Base-by-base conservation (phyloP, 2,888 invertebrate genomes). In the Drosophila quinaria region DNA sequence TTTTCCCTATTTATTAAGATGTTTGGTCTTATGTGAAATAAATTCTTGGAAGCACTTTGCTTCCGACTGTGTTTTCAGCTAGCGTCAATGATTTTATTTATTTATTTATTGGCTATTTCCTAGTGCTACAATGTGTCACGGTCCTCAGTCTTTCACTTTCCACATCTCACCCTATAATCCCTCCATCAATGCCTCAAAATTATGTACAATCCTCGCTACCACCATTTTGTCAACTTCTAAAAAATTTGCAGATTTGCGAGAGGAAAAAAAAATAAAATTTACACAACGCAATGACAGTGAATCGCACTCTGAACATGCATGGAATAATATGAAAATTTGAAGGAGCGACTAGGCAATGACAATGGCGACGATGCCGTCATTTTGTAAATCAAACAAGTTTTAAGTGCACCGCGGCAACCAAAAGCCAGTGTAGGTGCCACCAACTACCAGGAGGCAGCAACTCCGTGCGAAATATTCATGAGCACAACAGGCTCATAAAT, bases 381-480 rank as follows among this genome's bases (percentile, higher is more conserved):
- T 81, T 82, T 76, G 80, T 76, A 82, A 80, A 80, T 80, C 80
- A 80, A 78, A 78, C 74, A 81, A 80, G 81, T 74, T 80, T 80
- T 78, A 80, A 80, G 79, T 80, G 81, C 70, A 71, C 61, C 66
- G 69, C 65, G 70, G 70, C 77, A 63, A 60, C 59, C 56, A 64
- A 62, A 42, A 52, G 68, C 69, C 29, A 55, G 46, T 51, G 62
- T 70, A 70, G 76, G 70, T 69, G 71, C 49, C 51, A 63, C 29
- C 52, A 55, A 50, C 51, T 19, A 42, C 47, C n/a, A n/a, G n/a
- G n/a, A n/a, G n/a, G n/a, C n/a, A n/a, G n/a, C n/a, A n/a, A n/a
- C n/a, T n/a, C n/a, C n/a, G n/a, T n/a, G n/a, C n/a, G n/a, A n/a
- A n/a, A n/a, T n/a, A n/a, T n/a, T n/a, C n/a, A n/a, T n/a, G n/a